A percentile compares a stretch with the other conserved stretches of the same genome.
Conservation (phyloP, 1,140 invertebrate species). For the Mercenaria mercenaria region DNA sequence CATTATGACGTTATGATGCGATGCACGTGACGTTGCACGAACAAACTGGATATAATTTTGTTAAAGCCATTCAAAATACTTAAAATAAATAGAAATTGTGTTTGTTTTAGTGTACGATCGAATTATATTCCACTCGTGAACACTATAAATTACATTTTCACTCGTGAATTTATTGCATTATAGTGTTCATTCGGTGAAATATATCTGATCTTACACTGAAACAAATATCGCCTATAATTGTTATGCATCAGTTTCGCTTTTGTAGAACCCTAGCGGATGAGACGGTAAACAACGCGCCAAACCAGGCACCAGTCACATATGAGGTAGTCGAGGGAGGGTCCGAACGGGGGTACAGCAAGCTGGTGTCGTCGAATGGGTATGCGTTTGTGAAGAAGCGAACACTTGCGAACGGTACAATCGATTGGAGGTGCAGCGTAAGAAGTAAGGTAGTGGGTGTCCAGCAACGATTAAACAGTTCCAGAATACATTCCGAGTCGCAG, state of each 20-base stretch:
- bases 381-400: not conserved
- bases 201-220: not conserved
- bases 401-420: not conserved
- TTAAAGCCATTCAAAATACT: too few species aligned
- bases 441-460: not conserved
- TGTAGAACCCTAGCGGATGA: not conserved
- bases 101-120: not conserved
- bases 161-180: too few species aligned
- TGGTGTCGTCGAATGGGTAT: conserved; percentile 9
- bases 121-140: not conserved
- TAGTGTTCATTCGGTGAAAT: too few species aligned
- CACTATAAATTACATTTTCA: too few species aligned
- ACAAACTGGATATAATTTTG: too few species aligned
- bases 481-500: not conserved
- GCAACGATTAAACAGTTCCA: not conserved
- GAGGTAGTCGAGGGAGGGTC: not conserved
- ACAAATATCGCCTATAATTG: not conserved
- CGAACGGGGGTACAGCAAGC: not conserved
- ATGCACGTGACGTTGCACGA: too few species aligned
- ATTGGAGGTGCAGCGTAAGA: conserved; percentile 23
- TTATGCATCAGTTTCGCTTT: too few species aligned
- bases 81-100: too few species aligned
- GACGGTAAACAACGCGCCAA: not conserved
- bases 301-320: not conserved
- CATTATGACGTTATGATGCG: too few species aligned